Evolutionary conservation across 2,113 vertebrate genomes (phyloP).

Genomic region (Raphicerus campestris): DNA sequence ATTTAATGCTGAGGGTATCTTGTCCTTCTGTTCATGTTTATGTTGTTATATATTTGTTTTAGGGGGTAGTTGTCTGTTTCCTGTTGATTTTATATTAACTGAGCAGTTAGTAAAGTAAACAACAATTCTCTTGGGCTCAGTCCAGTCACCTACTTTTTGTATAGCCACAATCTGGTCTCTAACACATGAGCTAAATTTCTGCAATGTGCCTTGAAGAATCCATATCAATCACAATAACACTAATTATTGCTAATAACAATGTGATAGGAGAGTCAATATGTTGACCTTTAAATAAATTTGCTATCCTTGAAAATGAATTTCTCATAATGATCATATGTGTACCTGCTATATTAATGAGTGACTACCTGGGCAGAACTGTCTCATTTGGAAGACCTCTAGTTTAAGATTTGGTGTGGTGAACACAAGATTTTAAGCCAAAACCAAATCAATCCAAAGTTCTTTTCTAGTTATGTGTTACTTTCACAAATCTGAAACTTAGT

Average conservation of each 20-base stretch:
- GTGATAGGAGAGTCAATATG: background rate
- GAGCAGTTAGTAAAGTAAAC: background rate
- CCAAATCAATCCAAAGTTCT: background rate
- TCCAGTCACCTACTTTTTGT: background rate
- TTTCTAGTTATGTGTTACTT: background rate
- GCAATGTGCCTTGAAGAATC: background rate
- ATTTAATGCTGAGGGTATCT: background rate
- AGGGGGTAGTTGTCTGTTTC: background rate
- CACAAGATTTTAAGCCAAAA: background rate
- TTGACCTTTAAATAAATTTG: slow-evolving; percentile 11
- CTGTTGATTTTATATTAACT: background rate
- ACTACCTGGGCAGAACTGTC: background rate
- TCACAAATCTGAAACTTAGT: background rate
- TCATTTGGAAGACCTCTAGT: background rate
- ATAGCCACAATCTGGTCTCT: background rate
- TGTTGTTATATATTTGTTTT: background rate
- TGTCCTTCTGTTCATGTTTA: background rate
- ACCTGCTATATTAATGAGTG: background rate
- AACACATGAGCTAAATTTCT: background rate
- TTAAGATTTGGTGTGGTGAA: background rate
- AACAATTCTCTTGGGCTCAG: background rate
- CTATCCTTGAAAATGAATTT: background rate
- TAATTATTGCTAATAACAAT: slow-evolving; percentile 22
- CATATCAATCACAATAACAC: background rate
- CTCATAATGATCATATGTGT: background rate